A percentile compares a stretch with the other conserved stretches of the same genome.
These are phyloP conservation scores for Adela reaumurella DNA, from an alignment of 2,888 invertebrate genomes.

Conservation along the genomic window DNA sequence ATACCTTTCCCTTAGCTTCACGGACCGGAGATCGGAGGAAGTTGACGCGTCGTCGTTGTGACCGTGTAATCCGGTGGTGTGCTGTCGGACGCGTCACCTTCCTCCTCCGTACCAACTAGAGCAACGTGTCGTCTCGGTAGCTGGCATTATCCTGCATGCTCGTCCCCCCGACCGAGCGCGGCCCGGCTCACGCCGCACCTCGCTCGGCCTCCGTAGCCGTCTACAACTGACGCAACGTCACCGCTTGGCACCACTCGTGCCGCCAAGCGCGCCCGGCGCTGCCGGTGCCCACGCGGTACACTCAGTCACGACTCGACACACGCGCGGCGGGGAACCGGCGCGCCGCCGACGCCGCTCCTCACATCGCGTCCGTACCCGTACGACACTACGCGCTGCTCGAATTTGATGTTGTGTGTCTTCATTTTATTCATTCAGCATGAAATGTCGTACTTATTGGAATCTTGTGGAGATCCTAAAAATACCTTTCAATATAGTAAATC, in stretches of 20 bases:
- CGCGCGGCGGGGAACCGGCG: slow-evolving; percentile 50
- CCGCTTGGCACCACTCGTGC: background rate
- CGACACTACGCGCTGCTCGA: background rate
- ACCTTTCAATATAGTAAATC: background rate
- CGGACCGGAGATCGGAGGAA: slow-evolving; percentile 38
- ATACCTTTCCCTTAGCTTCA: slow-evolving; percentile 51
- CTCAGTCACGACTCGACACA: slow-evolving; percentile 34
- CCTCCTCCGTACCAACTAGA: background rate
- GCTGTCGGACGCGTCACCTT: slow-evolving; percentile 5
- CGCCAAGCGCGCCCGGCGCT: slow-evolving; percentile 1
- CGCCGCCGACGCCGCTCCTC: slow-evolving; percentile 15
- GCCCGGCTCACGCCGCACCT: slow-evolving; percentile 2
- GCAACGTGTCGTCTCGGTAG: background rate
- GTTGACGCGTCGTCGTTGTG: slow-evolving; percentile 1
- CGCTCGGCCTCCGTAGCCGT: background rate
- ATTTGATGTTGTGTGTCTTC: background rate
- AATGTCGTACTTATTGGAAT: background rate
- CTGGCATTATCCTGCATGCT: background rate
- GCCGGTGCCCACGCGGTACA: background rate
- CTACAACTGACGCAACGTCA: background rate
- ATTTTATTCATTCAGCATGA: background rate
- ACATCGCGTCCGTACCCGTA: background rate
- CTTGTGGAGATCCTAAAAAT: background rate
- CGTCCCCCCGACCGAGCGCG: background rate
- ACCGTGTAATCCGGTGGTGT: too few relatives aligned